These are phyloP conservation scores for Kradibia gibbosae DNA, from an alignment of 1,140 invertebrate genomes.

Conservation along the genomic window DNA sequence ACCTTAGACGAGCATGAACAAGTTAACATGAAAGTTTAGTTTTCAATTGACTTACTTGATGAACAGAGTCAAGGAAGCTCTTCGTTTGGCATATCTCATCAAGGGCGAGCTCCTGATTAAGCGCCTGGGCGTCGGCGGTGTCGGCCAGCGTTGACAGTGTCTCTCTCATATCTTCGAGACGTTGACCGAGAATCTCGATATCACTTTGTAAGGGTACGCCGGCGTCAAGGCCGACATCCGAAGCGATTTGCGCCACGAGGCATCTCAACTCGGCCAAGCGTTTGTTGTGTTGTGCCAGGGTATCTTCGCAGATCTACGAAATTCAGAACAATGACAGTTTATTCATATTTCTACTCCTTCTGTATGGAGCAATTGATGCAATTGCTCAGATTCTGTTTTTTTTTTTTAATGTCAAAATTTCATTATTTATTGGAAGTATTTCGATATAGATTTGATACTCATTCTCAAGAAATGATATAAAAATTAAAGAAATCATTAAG, in stretches of 20 bases:
- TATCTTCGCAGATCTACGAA: slow-evolving; percentile 81
- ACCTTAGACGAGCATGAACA: too few species aligned
- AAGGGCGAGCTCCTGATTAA: slow-evolving; percentile 73
- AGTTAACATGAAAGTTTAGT: too few species aligned
- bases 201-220: slow-evolving; percentile 81
- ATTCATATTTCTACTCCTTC: background rate
- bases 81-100: slow-evolving; percentile 76
- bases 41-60: slow-evolving; percentile 74
- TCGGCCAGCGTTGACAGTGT: slow-evolving; percentile 82
- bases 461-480: too few species aligned
- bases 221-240: slow-evolving; percentile 81
- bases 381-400: too few species aligned
- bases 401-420: too few species aligned
- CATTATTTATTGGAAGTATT: too few species aligned
- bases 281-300: slow-evolving; percentile 79
- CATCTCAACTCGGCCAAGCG: slow-evolving; percentile 80
- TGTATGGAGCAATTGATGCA: background rate
- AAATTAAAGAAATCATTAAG: too few species aligned
- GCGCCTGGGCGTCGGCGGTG: slow-evolving; percentile 79
- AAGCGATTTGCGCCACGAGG: slow-evolving; percentile 83
- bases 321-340: background rate
- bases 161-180: slow-evolving; percentile 83
- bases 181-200: slow-evolving; percentile 82
- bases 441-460: too few species aligned
- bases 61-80: slow-evolving; percentile 77